These are phyloP conservation scores for Stratiomys singularior DNA, from an alignment of 2,888 invertebrate species.

Conservation along the genomic window DNA sequence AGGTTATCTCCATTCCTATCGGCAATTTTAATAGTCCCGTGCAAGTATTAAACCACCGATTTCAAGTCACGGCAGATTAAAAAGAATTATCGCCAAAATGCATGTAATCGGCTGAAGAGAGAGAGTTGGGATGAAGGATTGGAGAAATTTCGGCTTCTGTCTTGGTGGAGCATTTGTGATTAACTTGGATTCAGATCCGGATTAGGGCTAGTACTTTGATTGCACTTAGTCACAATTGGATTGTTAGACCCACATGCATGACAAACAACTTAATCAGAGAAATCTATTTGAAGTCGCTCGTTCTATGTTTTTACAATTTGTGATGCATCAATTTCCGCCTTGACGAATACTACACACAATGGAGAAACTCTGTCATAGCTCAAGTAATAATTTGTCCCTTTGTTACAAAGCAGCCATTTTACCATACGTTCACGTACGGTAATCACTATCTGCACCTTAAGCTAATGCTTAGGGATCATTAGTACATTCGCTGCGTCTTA, in stretches of 20 bases:
- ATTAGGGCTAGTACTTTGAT: constrained; percentile 4
- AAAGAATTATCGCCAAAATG: constrained; percentile 8
- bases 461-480: no score
- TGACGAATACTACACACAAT: background rate
- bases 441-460: no score
- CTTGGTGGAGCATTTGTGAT: background rate
- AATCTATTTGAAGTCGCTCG: background rate
- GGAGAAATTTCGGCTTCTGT: constrained; percentile 4
- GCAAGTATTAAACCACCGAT: background rate
- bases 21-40: background rate
- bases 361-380: background rate
- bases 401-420: background rate
- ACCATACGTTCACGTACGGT: no score
- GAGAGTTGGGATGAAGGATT: background rate
- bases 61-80: constrained; percentile 5
- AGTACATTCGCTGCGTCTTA: no score
- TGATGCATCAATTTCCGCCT: background rate
- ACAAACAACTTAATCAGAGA: constrained; percentile 1
- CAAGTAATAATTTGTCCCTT: background rate
- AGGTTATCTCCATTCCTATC: constrained; percentile 1
- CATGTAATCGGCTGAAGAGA: background rate
- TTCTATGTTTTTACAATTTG: background rate
- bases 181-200: background rate
- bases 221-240: background rate
- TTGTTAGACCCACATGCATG: background rate